Conservation (phyloP, 2,888 invertebrate species). For the Thymelicus sylvestris region DNA sequence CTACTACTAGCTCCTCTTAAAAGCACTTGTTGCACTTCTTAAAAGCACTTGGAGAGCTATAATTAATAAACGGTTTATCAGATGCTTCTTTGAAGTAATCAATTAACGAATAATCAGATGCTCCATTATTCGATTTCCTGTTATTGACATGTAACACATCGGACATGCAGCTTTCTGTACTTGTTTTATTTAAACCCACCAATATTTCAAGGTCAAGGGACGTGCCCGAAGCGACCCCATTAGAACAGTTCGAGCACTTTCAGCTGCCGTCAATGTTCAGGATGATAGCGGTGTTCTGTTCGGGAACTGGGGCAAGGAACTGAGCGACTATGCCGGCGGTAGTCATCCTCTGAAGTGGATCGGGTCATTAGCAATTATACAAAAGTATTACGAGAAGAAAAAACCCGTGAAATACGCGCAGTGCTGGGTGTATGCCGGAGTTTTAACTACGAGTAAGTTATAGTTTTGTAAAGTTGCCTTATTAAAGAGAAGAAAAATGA, state of each 20-base stretch:
- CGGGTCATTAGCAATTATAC: conserved; percentile 93
- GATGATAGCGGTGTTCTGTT: conserved; percentile 94
- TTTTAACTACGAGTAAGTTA: conserved; percentile 90
- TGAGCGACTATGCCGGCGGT: conserved; percentile 93
- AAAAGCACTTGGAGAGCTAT: too few relatives aligned
- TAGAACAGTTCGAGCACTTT: conserved; percentile 90
- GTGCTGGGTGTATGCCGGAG: conserved; percentile 98
- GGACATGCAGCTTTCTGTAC: too few relatives aligned
- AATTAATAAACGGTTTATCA: too few relatives aligned
- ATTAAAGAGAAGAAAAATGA: too few relatives aligned
- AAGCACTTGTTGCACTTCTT: too few relatives aligned
- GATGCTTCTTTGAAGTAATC: too few relatives aligned
- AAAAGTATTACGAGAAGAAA: conserved; percentile 92
- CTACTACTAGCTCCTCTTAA: too few relatives aligned
- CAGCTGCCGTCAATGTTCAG: conserved; percentile 94
- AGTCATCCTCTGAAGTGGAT: conserved; percentile 95
- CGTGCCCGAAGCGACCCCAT: conserved; percentile 91
- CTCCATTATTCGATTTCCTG: too few relatives aligned
- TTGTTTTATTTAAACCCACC: not conserved
- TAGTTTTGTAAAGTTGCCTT: too few relatives aligned
- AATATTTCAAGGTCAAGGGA: conserved; percentile 69
- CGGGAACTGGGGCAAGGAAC: conserved; percentile 95
- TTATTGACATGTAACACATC: too few relatives aligned
- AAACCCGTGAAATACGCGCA: conserved; percentile 97
- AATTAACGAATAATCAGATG: too few relatives aligned